These are phyloP conservation scores for Drosophila kuntzei DNA, from an alignment of 2,888 invertebrate species.

Conservation along the genomic window DNA sequence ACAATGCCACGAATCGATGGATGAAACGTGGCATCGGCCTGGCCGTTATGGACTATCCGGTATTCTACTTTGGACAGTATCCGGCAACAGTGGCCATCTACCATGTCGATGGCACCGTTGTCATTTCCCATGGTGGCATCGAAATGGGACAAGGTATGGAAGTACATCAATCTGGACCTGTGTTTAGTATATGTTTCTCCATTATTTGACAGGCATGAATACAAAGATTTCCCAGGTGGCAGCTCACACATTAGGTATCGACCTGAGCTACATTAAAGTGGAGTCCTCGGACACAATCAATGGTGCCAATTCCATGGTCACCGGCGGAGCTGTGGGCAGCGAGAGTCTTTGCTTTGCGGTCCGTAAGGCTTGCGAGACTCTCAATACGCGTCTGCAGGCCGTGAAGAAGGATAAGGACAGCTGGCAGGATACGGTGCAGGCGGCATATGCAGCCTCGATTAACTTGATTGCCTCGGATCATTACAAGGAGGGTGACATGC, in stretches of 20 bases:
- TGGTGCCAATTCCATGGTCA: constrained; percentile 89
- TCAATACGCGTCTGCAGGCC: constrained; percentile 88
- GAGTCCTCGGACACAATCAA: constrained; percentile 88
- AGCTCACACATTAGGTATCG: constrained; percentile 90
- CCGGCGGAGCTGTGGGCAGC: constrained; percentile 90
- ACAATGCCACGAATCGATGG: constrained; percentile 91
- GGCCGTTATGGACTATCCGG: constrained; percentile 89
- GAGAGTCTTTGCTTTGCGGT: constrained; percentile 88
- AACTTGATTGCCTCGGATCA: constrained; percentile 88
- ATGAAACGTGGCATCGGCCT: constrained; percentile 91
- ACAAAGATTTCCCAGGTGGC: constrained; percentile 92
- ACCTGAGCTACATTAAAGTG: constrained; percentile 87
- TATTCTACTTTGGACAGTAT: constrained; percentile 86
- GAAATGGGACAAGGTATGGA: constrained; percentile 92
- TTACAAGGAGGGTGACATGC: constrained; percentile 86
- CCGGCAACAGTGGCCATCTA: constrained; percentile 89
- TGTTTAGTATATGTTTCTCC: rapidly evolving
- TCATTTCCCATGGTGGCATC: constrained; percentile 90
- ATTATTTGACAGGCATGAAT: constrained; percentile 77
- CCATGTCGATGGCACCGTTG: constrained; percentile 90
- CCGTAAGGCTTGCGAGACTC: constrained; percentile 88
- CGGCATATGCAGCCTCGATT: constrained; percentile 78
- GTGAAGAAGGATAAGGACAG: constrained; percentile 86
- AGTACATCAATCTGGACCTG: constrained; percentile 67
- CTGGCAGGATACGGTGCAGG: constrained; percentile 86